Base-by-base conservation (phyloP, 1,140 invertebrate genomes). In the Drosophila virilis region DNA sequence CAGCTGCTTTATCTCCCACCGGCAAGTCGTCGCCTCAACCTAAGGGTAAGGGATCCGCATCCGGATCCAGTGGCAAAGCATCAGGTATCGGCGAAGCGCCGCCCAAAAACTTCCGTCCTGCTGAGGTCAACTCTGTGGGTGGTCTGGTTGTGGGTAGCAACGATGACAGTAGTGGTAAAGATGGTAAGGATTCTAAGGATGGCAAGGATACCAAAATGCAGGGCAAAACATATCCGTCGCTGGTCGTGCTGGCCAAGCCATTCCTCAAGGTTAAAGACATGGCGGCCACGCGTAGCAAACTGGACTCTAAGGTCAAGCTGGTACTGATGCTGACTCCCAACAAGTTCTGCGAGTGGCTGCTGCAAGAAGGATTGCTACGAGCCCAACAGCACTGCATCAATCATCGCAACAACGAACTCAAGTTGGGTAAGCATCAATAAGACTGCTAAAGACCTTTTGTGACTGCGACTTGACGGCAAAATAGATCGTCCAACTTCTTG, bases 281-380 rank as follows among this genome's bases (percentile, higher is more conserved):
- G 38, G 88, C 93, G 1, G 90, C 92, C 4, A 94, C 95, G 80
- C 93, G 95, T 22, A 91, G 93, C 2, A 93, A 93, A 38, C 91
- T 95, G 9, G 95, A 96, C 91, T 93, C 93, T 8, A 96, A 96
- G 92, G 96, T 98, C 0, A 97, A 97, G 91, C 93, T 94, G 22
- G 95, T 97, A 12, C 93, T 98, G 1, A 96, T 97, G 94, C 95
- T 95, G 78, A 94, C 94, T 1, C 94, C 96, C 0, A 95, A 96
- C 38, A 96, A 96, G 85, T 97, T 97, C 82, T 97, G 96, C 1
- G 97, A 98, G 93, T 97, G 97, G 96, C 93, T 98, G 17, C 96
- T 98, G 46, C 96, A 97, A 89, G 95, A 96, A 89, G 96, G 97
- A 0, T 84, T 97, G 3, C 93, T 97, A 1, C 93, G 95, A 12